phyloP scores from a whole-genome alignment of 2,113 vertebrate species.

The Clarias gariepinus region DNA sequence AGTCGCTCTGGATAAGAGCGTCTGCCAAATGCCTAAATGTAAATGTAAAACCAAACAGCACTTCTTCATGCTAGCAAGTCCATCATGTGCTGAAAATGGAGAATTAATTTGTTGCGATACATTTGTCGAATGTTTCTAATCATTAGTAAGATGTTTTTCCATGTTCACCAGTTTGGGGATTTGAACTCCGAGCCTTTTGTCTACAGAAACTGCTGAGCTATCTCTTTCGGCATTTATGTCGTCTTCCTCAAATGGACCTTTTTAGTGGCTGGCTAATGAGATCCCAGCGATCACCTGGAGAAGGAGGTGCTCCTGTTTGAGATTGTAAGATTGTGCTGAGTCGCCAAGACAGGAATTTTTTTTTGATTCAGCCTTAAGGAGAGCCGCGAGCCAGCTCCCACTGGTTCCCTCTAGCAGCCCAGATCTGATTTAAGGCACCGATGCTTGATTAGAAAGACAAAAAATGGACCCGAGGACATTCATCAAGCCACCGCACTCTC shows the following conservation, averaged over 20 bases:
- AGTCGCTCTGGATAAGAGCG: too few species aligned
- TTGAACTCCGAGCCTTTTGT: background rate
- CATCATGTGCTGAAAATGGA: background rate
- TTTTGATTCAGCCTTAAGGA: background rate
- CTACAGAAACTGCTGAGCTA: background rate
- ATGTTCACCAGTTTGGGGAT: background rate
- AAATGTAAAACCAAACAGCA: background rate
- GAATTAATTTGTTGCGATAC: background rate
- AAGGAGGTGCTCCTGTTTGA: background rate
- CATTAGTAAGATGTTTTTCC: background rate
- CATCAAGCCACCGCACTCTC: background rate
- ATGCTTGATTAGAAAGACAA: slow-evolving; percentile 10
- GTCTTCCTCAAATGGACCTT: background rate
- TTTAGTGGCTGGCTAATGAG: slow-evolving; percentile 4
- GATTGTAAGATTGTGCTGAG: background rate
- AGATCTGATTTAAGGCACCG: background rate
- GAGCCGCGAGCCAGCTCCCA: background rate
- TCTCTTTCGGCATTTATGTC: too few species aligned
- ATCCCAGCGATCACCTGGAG: background rate
- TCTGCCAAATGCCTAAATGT: too few species aligned
- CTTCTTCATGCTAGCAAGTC: background rate
- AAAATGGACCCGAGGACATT: background rate
- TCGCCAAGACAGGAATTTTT: background rate
- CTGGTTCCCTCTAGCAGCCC: background rate
- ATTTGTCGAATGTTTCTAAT: too few species aligned